Conservation (phyloP, 2,888 invertebrate genomes). For the Melanostoma scalare region DNA sequence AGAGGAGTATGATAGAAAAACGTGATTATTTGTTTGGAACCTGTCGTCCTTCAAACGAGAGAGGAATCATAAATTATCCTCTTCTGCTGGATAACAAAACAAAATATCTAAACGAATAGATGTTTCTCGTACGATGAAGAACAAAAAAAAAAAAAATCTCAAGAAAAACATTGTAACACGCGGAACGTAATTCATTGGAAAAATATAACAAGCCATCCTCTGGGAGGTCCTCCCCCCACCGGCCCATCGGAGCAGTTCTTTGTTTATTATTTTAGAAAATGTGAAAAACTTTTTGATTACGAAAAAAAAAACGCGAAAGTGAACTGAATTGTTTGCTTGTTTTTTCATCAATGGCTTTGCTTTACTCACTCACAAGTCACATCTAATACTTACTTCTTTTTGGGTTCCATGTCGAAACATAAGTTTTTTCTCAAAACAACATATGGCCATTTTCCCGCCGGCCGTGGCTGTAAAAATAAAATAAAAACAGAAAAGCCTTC, state of each 20-base stretch:
- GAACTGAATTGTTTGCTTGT: conserved; percentile 56
- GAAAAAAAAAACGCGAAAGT: conserved; percentile 59
- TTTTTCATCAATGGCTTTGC: conserved; percentile 44
- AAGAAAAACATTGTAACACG: conserved; percentile 52
- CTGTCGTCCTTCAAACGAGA: conserved; percentile 72
- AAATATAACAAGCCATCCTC: conserved; percentile 64
- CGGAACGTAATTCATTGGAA: conserved; percentile 72
- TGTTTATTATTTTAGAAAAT: conserved; percentile 53
- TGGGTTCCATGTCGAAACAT: conserved; percentile 60
- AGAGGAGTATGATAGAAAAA: conserved; percentile 69
- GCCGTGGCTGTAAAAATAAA: conserved; percentile 1
- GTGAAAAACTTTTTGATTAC: conserved; percentile 70
- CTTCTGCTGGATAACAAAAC: conserved; percentile 31
- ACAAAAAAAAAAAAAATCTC: neutral
- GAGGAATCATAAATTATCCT: conserved; percentile 70
- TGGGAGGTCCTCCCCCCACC: neutral
- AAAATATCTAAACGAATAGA: conserved; percentile 39
- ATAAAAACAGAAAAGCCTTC: conserved; percentile 2
- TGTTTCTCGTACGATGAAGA: neutral
- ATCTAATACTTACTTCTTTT: conserved; percentile 29
- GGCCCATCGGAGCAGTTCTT: conserved; percentile 3
- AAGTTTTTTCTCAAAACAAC: conserved; percentile 62
- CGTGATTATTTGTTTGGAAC: conserved; percentile 72
- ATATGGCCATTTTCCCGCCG: conserved; percentile 50
- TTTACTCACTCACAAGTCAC: conserved; percentile 12